These are phyloP conservation scores for Ciconia nigra DNA, from an alignment of 2,797 vertebrate species.

Conservation along the genomic window DNA sequence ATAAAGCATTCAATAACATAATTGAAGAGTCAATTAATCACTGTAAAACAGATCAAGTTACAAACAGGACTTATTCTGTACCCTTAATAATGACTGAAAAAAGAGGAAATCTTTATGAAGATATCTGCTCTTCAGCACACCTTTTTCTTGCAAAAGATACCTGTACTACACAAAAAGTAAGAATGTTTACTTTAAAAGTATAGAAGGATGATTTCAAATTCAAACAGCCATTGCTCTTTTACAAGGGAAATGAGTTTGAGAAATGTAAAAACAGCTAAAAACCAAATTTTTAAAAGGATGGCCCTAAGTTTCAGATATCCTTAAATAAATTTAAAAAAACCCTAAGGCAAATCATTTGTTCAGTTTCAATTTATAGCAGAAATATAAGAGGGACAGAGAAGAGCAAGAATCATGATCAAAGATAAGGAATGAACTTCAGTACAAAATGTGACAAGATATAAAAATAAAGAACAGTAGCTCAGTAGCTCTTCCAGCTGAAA, in stretches of 20 bases:
- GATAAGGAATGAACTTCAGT: background rate
- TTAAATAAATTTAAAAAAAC: background rate
- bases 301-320: background rate
- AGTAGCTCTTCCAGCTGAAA: background rate
- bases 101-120: background rate
- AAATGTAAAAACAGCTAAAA: background rate
- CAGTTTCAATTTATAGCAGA: background rate
- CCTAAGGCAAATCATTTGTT: background rate
- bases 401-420: background rate
- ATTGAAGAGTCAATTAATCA: background rate
- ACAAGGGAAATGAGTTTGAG: background rate
- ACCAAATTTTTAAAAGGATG: background rate
- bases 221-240: background rate
- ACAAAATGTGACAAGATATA: background rate
- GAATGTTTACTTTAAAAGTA: background rate
- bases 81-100: background rate
- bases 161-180: background rate
- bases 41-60: background rate
- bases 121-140: background rate
- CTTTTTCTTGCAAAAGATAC: background rate
- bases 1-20: background rate
- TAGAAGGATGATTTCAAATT: background rate
- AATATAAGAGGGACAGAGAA: background rate
- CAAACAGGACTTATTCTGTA: background rate
- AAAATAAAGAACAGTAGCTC: background rate